Evolutionary conservation across 1,140 invertebrate genomes (phyloP), one percentile per base, ranked within the genome.

Genomic region (Dryas iulia): DNA sequence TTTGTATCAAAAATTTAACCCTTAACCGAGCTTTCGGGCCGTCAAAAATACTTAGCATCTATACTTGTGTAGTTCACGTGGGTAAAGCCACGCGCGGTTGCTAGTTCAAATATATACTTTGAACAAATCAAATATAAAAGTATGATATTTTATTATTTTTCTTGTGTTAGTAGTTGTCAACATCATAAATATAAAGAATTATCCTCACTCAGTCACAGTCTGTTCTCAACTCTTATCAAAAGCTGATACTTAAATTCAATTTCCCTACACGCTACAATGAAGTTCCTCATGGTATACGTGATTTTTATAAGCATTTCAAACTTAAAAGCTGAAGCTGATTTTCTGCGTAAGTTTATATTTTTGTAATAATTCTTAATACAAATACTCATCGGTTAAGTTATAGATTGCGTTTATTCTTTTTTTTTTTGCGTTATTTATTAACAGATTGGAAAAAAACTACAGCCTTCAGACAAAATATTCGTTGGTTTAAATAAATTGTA

Each of bases 171-270:
- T 54, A 59, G 59, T 14, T 56, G 25, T 61, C 66, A 66, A 52
- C 5, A 53, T 57, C 74, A 82, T 86, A 86, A 81, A 86, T 86
- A 86, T 63, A 76, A 69, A 72, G 72, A 59, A 61, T 66, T 28
- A 35, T 39, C 65, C 59, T 60, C 56, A 47, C 23, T 24, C 58
- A 26, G 24, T 31, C 73, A 73, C 84, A 86, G 84, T 84, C 66
- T 66, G 65, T 76, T 67, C 59, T 70, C 66, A 77, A 72, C 78
- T 73, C 70, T 78, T 69, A 66, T 66, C 68, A 73, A 59, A 70
- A 75, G 59, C 63, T 33, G 58, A 63, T 73, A 59, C 63, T 60
- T 18, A 10, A 24, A 39, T 67, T 60, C 18, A n/a, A n/a, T n/a
- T n/a, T n/a, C n/a, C n/a, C n/a, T n/a, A n/a, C n/a, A n/a, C n/a